Evolutionary conservation across 2,113 vertebrate species (phyloP), one percentile per base, ranked within the genome.

Genomic region (Pollimyrus isidori): DNA sequence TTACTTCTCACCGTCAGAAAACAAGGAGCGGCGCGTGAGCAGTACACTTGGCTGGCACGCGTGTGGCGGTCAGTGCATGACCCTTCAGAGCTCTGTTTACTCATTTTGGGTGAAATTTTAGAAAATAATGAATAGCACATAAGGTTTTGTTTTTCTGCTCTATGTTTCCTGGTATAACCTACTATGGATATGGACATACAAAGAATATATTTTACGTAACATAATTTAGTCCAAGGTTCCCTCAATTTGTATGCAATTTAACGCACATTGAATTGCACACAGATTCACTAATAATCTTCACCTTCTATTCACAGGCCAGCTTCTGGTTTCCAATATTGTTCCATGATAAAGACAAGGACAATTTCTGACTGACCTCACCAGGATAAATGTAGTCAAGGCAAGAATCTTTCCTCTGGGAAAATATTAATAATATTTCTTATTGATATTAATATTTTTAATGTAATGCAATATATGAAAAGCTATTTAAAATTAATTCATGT

Each of bases 281-380:
- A 45, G 17, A 45, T 42, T 42, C 42, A 23, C 13, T 45, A 19
- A n/a, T 5, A 53, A 53, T 52, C 50, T 42, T 58, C 52, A 17
- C 49, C 26, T 91, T 91, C 88, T 91, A 65, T 90, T 90, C 88
- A 42, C 92, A 96, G 95, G 89, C 85, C 13, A 92, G 92, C 76
- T 96, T 96, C 92, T 96, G 95, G 95, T 95, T 90, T 52, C 95
- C 95, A 0, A 91, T 96, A 90, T 88, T 96, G 87, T 95, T 94
- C 89, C 87, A 52, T 48, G 53, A 90, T 42, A 92, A 90, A 82
- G 87, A 92, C n/a, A 80, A 89, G 87, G 87, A 90, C 88, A 23
- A 9, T 92, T 62, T 94, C 5, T 84, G 89, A n/a, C 15, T 26
- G 3, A 53, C 52, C 45, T 87, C 88, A 91, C 21, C 6, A 87